A percentile compares a stretch with the other conserved stretches of the same genome.
These are phyloP conservation scores for Spilosoma lubricipeda DNA, from an alignment of 2,888 invertebrate species.

Conservation along the genomic window DNA sequence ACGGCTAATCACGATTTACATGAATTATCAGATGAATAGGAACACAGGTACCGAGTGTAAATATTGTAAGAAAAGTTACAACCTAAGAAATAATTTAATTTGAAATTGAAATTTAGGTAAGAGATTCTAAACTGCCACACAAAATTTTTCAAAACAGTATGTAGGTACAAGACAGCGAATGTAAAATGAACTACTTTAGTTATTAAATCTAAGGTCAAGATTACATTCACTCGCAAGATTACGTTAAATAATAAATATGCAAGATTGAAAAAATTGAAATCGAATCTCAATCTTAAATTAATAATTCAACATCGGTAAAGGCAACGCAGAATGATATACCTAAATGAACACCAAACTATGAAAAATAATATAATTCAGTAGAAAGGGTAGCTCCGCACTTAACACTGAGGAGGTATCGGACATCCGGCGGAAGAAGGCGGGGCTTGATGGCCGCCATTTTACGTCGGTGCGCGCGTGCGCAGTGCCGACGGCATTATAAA, in stretches of 20 bases:
- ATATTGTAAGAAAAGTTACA: no score
- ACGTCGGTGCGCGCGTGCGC: constrained; percentile 66
- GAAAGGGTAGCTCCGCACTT: constrained; percentile 55
- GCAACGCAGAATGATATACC: not conserved
- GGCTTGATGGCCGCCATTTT: constrained; percentile 72
- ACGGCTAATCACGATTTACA: not conserved
- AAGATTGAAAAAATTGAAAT: not conserved
- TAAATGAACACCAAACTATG: constrained; percentile 11
- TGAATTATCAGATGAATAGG: no score
- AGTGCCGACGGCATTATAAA: constrained; percentile 52
- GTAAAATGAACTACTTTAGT: not conserved
- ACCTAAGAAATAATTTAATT: no score
- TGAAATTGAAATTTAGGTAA: no score
- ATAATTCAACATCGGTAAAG: not conserved
- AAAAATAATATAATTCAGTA: constrained; percentile 46
- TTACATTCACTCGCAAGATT: not conserved
- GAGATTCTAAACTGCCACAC: not conserved
- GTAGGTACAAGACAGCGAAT: not conserved
- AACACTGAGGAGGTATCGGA: constrained; percentile 60
- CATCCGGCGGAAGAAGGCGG: constrained; percentile 83
- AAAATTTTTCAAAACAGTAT: not conserved
- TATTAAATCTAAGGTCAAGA: not conserved
- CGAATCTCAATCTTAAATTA: not conserved
- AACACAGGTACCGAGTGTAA: no score
- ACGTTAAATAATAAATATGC: not conserved